Percentiles rank a stretch among this genome's conserved stretches.
phyloP scores from a whole-genome alignment of 2,888 invertebrate genomes.

The Nudaria mundana region DNA sequence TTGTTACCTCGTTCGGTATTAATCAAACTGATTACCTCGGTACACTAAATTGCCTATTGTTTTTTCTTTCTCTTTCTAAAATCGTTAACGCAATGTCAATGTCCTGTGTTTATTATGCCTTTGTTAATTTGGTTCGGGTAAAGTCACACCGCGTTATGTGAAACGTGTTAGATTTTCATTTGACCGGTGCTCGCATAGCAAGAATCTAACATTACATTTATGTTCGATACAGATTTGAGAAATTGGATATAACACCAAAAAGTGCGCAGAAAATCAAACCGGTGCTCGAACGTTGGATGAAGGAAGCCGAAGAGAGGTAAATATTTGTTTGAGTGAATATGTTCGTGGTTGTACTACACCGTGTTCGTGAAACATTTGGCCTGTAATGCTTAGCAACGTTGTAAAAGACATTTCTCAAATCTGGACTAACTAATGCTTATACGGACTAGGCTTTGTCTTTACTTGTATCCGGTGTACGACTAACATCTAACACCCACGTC shows the following conservation, averaged over 20 bases:
- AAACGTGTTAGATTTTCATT: slow-evolving; percentile 40
- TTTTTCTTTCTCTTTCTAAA: slow-evolving; percentile 66
- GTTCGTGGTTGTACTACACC: slow-evolving; percentile 67
- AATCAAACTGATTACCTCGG: slow-evolving; percentile 79
- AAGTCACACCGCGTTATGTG: slow-evolving; percentile 37
- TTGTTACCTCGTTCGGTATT: slow-evolving; percentile 76
- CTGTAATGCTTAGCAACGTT: slow-evolving; percentile 74
- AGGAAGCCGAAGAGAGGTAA: slow-evolving; percentile 98
- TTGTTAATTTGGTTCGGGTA: slow-evolving; percentile 60
- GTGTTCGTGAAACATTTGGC: slow-evolving; percentile 77
- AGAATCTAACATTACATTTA: slow-evolving; percentile 75
- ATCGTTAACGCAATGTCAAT: slow-evolving; percentile 83
- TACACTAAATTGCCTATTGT: slow-evolving; percentile 78
- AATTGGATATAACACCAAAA: slow-evolving; percentile 99
- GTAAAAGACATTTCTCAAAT: slow-evolving; percentile 78
- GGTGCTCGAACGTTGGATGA: slow-evolving; percentile 99
- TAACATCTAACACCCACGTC: slow-evolving; percentile 31
- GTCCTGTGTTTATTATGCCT: slow-evolving; percentile 84
- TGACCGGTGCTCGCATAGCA: slow-evolving; percentile 62
- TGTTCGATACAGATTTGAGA: slow-evolving; percentile 95
- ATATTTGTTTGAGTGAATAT: slow-evolving; percentile 74
- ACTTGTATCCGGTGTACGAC: slow-evolving; percentile 41
- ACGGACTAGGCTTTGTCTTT: slow-evolving; percentile 60
- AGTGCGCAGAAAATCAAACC: slow-evolving; percentile 99
- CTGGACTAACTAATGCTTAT: slow-evolving; percentile 78